phyloP scores from a whole-genome alignment of 92 coral and sea anemone species.

The Desmophyllum pertusum region DNA sequence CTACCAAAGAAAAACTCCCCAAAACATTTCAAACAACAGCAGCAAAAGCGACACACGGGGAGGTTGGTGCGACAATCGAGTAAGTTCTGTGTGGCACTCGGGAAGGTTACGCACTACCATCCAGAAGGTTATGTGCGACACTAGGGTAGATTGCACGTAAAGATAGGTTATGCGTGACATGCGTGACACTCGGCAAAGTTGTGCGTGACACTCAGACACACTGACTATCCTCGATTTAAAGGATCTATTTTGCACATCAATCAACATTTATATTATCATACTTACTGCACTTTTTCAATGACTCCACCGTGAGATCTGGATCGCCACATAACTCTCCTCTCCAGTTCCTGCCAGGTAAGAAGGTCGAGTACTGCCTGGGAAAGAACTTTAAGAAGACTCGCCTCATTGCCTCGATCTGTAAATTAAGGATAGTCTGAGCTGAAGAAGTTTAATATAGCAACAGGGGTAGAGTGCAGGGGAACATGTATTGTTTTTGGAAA shows the following conservation, averaged over 20 bases:
- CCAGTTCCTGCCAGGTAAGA: slow-evolving; percentile 98
- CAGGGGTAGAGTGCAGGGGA: background rate
- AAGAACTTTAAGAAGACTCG: slow-evolving; percentile 89
- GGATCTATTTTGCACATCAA: background rate
- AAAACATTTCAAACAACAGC: no score
- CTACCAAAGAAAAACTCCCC: background rate
- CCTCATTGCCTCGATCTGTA: slow-evolving; percentile 88
- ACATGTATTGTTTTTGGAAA: background rate
- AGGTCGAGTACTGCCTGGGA: slow-evolving; percentile 94
- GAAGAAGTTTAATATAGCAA: background rate
- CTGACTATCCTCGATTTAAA: background rate
- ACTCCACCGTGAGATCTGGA: slow-evolving; percentile 90
- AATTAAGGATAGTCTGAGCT: background rate
- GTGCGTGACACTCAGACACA: background rate
- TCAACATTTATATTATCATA: background rate
- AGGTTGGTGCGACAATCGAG: no score
- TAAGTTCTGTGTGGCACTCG: background rate
- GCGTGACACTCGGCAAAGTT: background rate
- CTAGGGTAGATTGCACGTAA: background rate
- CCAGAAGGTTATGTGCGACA: background rate
- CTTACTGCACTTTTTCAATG: slow-evolving; percentile 88
- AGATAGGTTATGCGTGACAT: background rate
- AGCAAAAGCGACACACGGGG: no score
- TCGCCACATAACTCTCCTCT: slow-evolving; percentile 94
- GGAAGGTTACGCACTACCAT: background rate